These are phyloP conservation scores for Pseudoatta argentina DNA, from an alignment of 1,140 invertebrate species.

Conservation along the genomic window DNA sequence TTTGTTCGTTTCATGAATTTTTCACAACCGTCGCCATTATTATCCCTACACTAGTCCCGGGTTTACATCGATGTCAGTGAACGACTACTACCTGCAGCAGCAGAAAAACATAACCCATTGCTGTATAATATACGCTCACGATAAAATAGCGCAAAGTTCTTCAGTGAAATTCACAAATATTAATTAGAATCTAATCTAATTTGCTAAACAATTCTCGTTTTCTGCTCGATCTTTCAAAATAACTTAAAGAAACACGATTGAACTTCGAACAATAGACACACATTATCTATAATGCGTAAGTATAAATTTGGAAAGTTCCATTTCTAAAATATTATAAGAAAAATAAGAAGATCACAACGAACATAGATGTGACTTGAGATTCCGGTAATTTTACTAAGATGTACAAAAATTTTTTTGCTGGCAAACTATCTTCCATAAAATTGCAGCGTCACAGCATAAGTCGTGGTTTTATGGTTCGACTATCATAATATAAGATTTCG, in stretches of 20 bases:
- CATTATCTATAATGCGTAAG: no score
- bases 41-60: constrained; percentile 1
- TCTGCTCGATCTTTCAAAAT: neutral
- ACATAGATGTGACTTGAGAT: neutral
- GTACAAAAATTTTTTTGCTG: constrained; percentile 8
- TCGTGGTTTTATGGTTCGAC: constrained; percentile 35
- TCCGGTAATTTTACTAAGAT: constrained; percentile 6
- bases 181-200: constrained; percentile 15
- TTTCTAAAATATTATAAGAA: neutral
- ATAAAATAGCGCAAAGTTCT: neutral
- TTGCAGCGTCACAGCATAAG: neutral
- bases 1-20: constrained; percentile 88
- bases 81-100: neutral
- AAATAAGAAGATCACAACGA: neutral
- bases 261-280: neutral
- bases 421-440: constrained; percentile 28
- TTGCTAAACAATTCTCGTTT: constrained; percentile 1
- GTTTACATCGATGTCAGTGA: neutral
- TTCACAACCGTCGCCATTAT: constrained; percentile 81
- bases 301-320: neutral
- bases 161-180: neutral
- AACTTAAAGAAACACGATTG: neutral
- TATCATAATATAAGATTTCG: constrained; percentile 39
- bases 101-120: constrained; percentile 25
- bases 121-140: neutral